These are phyloP conservation scores for Thomomys bottae DNA, from an alignment of 2,113 vertebrate genomes.

Conservation along the genomic window DNA sequence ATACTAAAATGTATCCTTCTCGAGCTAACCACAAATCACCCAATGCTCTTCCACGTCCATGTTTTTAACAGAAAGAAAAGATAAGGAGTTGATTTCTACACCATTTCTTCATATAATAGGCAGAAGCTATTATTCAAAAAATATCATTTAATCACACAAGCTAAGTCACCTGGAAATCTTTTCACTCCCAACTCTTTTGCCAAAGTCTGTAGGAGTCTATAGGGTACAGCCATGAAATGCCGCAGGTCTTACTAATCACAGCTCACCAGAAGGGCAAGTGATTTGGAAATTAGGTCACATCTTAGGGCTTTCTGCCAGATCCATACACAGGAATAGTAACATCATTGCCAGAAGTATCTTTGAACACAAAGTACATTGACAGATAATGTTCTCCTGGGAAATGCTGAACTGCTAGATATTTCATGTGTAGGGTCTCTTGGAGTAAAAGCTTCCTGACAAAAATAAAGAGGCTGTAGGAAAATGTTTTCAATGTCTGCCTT, in stretches of 20 bases:
- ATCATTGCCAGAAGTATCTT: slow-evolving; percentile 69
- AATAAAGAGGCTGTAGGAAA: not conserved
- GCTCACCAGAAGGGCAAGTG: slow-evolving; percentile 71
- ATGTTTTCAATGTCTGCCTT: slow-evolving; percentile 21
- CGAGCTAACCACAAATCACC: slow-evolving; percentile 41
- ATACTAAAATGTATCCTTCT: slow-evolving; percentile 32
- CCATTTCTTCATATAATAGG: slow-evolving; percentile 45
- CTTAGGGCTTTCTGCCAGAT: slow-evolving; percentile 72
- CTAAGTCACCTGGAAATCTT: slow-evolving; percentile 44
- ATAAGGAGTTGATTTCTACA: slow-evolving; percentile 26
- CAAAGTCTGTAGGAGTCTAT: slow-evolving; percentile 33
- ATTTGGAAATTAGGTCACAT: slow-evolving; percentile 79
- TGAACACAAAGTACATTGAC: slow-evolving; percentile 68
- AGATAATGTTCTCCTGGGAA: slow-evolving; percentile 57
- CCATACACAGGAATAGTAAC: slow-evolving; percentile 72
- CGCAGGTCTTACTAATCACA: slow-evolving; percentile 61
- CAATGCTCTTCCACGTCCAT: slow-evolving; percentile 59
- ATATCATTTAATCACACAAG: slow-evolving; percentile 2
- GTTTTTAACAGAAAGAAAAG: slow-evolving; percentile 60
- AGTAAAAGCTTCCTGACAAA: slow-evolving; percentile 51
- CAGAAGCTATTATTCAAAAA: slow-evolving; percentile 33
- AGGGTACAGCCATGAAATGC: slow-evolving; percentile 42
- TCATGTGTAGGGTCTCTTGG: slow-evolving; percentile 29
- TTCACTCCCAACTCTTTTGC: slow-evolving; percentile 11
- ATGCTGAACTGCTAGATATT: not conserved